phyloP scores from a whole-genome alignment of 2,888 invertebrate genomes.

The Drosophila parthenogenetica region DNA sequence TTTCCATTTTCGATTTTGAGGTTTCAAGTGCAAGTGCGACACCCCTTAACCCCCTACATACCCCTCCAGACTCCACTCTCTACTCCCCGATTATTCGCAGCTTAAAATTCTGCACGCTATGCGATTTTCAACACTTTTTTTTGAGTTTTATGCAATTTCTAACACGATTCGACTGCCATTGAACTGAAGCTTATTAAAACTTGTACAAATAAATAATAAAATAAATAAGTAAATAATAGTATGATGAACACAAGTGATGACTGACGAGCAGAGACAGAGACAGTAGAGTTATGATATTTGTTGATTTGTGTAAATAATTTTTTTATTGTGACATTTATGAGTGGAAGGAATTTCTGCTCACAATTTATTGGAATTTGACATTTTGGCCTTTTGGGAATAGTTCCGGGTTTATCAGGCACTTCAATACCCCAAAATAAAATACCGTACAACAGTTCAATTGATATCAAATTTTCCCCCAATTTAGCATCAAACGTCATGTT shows the following conservation, averaged over 20 bases:
- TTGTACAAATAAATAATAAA: constrained; percentile 31
- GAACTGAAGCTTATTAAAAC: constrained; percentile 42
- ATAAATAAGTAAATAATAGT: constrained; percentile 24
- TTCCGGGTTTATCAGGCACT: constrained; percentile 30
- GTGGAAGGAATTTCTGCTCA: constrained; percentile 31
- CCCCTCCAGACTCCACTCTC: no score
- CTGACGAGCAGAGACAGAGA: constrained; percentile 35
- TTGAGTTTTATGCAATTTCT: constrained; percentile 48
- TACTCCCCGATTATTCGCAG: background rate
- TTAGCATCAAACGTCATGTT: constrained; percentile 12
- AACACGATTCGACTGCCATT: constrained; percentile 51
- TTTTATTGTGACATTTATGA: constrained; percentile 41
- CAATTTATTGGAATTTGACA: constrained; percentile 68
- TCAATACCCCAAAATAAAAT: background rate
- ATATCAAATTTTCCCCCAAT: constrained; percentile 27
- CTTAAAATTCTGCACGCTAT: constrained; percentile 30
- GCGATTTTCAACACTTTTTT: constrained; percentile 35
- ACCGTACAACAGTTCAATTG: constrained; percentile 16
- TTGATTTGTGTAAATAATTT: constrained; percentile 26
- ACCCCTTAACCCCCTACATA: constrained; percentile 1
- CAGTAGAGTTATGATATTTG: constrained; percentile 24
- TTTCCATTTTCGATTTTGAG: constrained; percentile 54
- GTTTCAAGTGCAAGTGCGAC: constrained; percentile 54
- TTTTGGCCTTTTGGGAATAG: constrained; percentile 52
- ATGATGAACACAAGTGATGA: constrained; percentile 16